These are phyloP conservation scores for Mactromeris polynyma DNA, from an alignment of 2,888 invertebrate species.

Conservation along the genomic window DNA sequence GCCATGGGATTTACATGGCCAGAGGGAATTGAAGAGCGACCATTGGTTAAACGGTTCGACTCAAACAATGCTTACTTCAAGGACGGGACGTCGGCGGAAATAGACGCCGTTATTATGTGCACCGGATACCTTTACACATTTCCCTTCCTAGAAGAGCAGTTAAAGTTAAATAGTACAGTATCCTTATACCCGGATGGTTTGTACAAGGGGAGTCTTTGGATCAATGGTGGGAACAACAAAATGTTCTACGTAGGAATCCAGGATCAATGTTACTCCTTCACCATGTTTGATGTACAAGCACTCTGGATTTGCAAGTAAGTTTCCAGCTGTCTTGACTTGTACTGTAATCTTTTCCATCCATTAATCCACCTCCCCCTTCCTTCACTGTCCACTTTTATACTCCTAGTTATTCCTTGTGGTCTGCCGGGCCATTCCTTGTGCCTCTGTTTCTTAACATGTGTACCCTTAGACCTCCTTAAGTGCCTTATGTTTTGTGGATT, in stretches of 20 bases:
- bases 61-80: conserved; percentile 49
- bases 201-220: conserved; percentile 54
- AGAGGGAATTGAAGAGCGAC: conserved; percentile 58
- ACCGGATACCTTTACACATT: conserved; percentile 57
- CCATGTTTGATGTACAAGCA: conserved; percentile 67
- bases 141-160: conserved; percentile 39
- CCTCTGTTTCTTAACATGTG: no score
- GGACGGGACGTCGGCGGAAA: conserved; percentile 46
- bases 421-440: no score
- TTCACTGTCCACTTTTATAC: no score
- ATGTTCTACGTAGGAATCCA: conserved; percentile 58
- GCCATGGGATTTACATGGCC: conserved; percentile 61
- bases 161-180: conserved; percentile 7
- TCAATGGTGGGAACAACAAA: conserved; percentile 55
- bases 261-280: conserved; percentile 55
- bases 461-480: no score
- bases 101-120: conserved; percentile 54
- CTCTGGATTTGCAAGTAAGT: conserved; percentile 51
- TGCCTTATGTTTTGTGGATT: no score
- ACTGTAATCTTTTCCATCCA: no score
- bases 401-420: no score
- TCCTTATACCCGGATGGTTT: conserved; percentile 43
- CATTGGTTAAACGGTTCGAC: conserved; percentile 37
- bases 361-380: not conserved
- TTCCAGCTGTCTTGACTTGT: not conserved